Evolutionary conservation across 2,888 invertebrate genomes (phyloP).

Genomic region (Saturnia japonica): DNA sequence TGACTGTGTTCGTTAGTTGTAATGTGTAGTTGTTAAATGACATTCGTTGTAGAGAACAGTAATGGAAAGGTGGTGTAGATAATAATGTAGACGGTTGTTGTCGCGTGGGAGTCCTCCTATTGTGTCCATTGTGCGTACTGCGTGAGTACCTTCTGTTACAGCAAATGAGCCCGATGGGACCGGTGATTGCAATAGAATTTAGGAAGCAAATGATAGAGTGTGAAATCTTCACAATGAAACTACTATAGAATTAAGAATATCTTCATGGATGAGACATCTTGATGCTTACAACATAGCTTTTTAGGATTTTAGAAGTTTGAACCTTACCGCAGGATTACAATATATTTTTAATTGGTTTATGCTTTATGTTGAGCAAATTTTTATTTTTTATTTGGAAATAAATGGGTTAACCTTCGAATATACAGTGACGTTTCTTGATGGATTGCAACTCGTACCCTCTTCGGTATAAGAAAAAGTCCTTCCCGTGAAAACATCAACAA

Average conservation of each 20-base stretch:
- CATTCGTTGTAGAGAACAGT: slow-evolving; percentile 49
- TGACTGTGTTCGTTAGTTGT: slow-evolving; percentile 39
- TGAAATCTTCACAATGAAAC: neutral
- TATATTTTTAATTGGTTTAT: neutral
- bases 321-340: neutral
- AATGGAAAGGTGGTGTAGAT: slow-evolving; percentile 52
- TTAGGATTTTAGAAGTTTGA: no score
- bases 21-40: slow-evolving; percentile 53
- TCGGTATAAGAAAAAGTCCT: neutral
- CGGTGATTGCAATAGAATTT: slow-evolving; percentile 30
- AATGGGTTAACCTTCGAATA: neutral
- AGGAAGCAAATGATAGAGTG: slow-evolving; percentile 29
- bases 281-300: neutral
- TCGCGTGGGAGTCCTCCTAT: slow-evolving; percentile 63
- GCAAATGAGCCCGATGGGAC: slow-evolving; percentile 36
- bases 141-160: neutral
- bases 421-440: neutral
- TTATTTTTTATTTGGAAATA: neutral
- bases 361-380: neutral
- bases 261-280: neutral
- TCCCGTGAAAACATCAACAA: neutral
- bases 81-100: slow-evolving; percentile 37
- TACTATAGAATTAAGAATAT: neutral
- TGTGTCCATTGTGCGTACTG: slow-evolving; percentile 44
- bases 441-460: neutral